Evolutionary conservation across 2,797 vertebrate species (phyloP), one percentile per base, ranked within the genome.

Genomic region (Sebastes matsubarae): DNA sequence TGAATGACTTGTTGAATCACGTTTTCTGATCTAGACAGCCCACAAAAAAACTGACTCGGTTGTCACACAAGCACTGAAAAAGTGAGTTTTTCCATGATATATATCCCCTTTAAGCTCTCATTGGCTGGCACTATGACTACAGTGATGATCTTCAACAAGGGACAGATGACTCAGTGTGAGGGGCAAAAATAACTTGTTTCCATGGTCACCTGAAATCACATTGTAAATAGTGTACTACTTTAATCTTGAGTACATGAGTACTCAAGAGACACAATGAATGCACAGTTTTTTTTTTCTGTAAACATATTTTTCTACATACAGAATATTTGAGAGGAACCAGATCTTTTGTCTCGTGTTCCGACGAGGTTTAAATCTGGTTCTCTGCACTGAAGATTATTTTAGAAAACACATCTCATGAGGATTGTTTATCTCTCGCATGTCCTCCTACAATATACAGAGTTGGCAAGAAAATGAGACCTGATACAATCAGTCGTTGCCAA

Each of bases 401-500:
- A 71, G 65, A 83, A 92, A 68, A 82, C 81, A 73, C 13, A 59
- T 71, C 78, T 72, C 64, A 38, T 54, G 75, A 79, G 64, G 59
- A 71, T 86, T 80, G 81, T 88, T 90, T 93, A 85, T 92, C 84
- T 69, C 67, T 70, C 58, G 34, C 75, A 77, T 80, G 69, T 77
- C 88, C 85, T 89, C 71, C 72, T 81, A 82, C 66, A 89, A 80
- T 52, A 73, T 72, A 72, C 30, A 58, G 73, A 59, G 75, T 77
- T 81, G 75, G 82, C 85, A 90, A 82, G 81, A 91, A 91, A 93
- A 89, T 78, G 55, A 85, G 77, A 83, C 57, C 42, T 63, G 88
- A 88, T 91, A 83, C 81, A 90, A 86, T 91, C 88, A 81, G 82
- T 75, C 14, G 50, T 86, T 87, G 91, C 93, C 88, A 73, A 61